phyloP scores from a whole-genome alignment of 2,797 vertebrate genomes.

The Streptopelia turtur region DNA sequence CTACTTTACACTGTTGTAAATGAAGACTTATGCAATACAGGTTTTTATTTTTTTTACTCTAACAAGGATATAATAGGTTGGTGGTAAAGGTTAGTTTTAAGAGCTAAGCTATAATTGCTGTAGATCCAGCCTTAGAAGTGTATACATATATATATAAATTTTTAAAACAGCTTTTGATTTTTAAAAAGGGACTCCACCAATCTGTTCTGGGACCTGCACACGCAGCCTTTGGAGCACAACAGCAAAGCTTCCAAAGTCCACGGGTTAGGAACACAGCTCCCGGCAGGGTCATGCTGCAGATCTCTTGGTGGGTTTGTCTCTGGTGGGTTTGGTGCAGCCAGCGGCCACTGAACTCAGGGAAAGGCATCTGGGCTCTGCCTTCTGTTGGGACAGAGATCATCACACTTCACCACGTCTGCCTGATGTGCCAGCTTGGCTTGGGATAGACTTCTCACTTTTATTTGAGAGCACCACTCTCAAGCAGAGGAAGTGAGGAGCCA shows the following conservation, averaged over 20 bases:
- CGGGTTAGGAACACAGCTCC: background rate
- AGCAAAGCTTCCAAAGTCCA: background rate
- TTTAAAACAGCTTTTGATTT: constrained; percentile 30
- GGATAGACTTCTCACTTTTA: background rate
- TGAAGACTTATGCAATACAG: constrained; percentile 58
- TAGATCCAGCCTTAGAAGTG: constrained; percentile 38
- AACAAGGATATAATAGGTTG: constrained; percentile 58
- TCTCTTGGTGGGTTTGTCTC: background rate
- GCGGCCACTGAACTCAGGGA: background rate
- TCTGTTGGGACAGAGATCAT: background rate
- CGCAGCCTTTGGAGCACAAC: background rate
- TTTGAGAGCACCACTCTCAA: background rate
- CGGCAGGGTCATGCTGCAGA: background rate
- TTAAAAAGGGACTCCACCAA: constrained; percentile 45
- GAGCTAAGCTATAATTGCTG: constrained; percentile 62
- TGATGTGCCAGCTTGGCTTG: background rate
- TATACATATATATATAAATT: background rate
- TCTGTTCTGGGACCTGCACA: constrained; percentile 16
- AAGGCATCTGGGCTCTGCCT: background rate
- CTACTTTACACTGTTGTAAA: constrained; percentile 70
- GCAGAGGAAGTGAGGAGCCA: constrained; percentile 23
- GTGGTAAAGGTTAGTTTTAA: constrained; percentile 65
- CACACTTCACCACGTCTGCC: background rate
- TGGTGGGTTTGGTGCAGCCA: background rate
- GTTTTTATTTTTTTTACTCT: constrained; percentile 61